These are phyloP conservation scores for Baronia brevicornis DNA, from an alignment of 2,888 invertebrate species.

Conservation along the genomic window DNA sequence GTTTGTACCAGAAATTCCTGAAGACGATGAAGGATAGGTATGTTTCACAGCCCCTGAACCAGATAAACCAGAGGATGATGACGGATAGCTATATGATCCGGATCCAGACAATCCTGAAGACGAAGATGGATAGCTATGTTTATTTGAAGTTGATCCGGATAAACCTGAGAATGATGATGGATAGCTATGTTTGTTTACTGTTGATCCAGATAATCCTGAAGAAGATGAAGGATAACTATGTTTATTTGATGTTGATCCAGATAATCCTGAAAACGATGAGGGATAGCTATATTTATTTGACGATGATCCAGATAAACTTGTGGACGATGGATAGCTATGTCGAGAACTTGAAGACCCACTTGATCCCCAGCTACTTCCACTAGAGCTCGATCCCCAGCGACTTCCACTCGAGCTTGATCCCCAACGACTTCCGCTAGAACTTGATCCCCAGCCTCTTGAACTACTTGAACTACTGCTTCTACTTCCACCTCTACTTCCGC, in stretches of 20 bases:
- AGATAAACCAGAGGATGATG: slow-evolving; percentile 6
- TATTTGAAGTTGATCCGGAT: slow-evolving; percentile 22
- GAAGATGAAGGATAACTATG: too few species aligned
- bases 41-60: slow-evolving; percentile 4
- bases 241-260: slow-evolving; percentile 16
- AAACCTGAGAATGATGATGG: slow-evolving; percentile 23
- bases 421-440: too few species aligned
- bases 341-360: slow-evolving; percentile 15
- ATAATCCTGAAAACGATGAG: slow-evolving; percentile 17
- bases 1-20: slow-evolving; percentile 16
- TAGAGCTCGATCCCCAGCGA: slow-evolving; percentile 13
- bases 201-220: slow-evolving; percentile 17
- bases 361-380: slow-evolving; percentile 17
- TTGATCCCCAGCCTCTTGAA: slow-evolving; percentile 16
- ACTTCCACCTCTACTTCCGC: slow-evolving; percentile 16
- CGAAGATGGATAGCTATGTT: slow-evolving; percentile 23
- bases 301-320: slow-evolving; percentile 15
- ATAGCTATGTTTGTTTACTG: slow-evolving; percentile 15
- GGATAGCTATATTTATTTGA: slow-evolving; percentile 17
- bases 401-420: too few species aligned
- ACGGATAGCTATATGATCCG: slow-evolving; percentile 10
- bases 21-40: slow-evolving; percentile 18
- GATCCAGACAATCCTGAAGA: slow-evolving; percentile 23
- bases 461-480: slow-evolving; percentile 25
- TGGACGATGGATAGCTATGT: slow-evolving; percentile 16